These are phyloP conservation scores for Danaus chrysippus DNA, from an alignment of 2,888 invertebrate genomes.

Conservation along the genomic window DNA sequence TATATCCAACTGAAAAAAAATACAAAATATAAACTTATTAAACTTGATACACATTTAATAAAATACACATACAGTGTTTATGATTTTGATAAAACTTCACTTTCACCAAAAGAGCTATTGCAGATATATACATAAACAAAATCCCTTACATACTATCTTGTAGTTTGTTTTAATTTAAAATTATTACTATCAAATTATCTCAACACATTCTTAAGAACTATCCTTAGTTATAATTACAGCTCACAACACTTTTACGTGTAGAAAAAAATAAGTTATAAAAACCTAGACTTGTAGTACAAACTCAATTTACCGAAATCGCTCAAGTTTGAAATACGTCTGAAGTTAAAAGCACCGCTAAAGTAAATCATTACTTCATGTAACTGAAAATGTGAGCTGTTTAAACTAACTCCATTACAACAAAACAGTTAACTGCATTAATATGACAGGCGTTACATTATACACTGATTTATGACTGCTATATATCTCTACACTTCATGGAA, in stretches of 20 bases:
- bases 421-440: neutral
- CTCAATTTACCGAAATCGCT: neutral
- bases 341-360: neutral
- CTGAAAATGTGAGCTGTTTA: neutral
- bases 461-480: neutral
- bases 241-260: neutral
- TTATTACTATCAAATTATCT: too few species aligned
- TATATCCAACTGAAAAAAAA: constrained; percentile 81
- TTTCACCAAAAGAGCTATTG: too few species aligned
- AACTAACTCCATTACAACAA: constrained; percentile 3
- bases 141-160: too few species aligned
- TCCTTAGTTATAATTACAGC: neutral
- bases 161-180: too few species aligned
- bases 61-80: too few species aligned
- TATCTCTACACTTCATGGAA: neutral
- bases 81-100: too few species aligned
- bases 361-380: constrained; percentile 3
- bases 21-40: too few species aligned
- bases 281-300: neutral
- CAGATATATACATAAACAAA: too few species aligned
- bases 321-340: neutral
- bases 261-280: neutral
- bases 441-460: neutral
- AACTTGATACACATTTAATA: neutral
- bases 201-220: too few species aligned